phyloP scores from a whole-genome alignment of 2,797 vertebrate species.

The Miichthys miiuy region DNA sequence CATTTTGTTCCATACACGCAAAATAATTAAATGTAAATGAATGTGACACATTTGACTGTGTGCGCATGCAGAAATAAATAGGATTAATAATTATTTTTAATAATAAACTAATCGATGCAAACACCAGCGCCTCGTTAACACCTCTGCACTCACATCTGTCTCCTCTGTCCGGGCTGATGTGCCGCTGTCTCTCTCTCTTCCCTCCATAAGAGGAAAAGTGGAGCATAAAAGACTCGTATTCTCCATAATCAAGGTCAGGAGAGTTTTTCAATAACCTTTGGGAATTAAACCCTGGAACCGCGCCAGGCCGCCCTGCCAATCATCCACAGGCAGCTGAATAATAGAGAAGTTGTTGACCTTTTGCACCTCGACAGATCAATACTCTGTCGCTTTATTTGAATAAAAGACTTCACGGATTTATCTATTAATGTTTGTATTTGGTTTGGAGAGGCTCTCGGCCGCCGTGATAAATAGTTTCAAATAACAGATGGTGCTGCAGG shows the following conservation, averaged over 20 bases:
- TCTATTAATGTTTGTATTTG: conserved; percentile 72
- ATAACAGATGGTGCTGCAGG: conserved; percentile 74
- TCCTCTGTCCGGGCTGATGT: conserved; percentile 19
- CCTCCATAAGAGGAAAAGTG: conserved; percentile 56
- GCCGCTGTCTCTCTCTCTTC: conserved; percentile 32
- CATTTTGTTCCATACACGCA: background rate
- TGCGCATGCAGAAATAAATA: background rate
- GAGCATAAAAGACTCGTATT: conserved; percentile 72
- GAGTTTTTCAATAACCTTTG: conserved; percentile 79
- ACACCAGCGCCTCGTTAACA: conserved; percentile 6
- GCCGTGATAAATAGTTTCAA: conserved; percentile 70
- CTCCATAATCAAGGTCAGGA: conserved; percentile 82
- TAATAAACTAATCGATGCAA: conserved; percentile 48
- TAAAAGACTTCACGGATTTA: conserved; percentile 44
- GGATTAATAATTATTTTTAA: background rate
- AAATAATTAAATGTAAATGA: background rate
- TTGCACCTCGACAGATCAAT: conserved; percentile 69
- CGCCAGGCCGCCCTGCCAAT: conserved; percentile 76
- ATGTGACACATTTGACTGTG: background rate
- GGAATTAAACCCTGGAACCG: conserved; percentile 72
- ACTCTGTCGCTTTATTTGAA: conserved; percentile 47
- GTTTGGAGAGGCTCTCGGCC: conserved; percentile 52
- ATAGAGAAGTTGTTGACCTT: conserved; percentile 71
- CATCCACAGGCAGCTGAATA: conserved; percentile 65
- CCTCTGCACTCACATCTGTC: conserved; percentile 19